phyloP scores from a whole-genome alignment of 2,888 invertebrate species.

The Melolontha melolontha region DNA sequence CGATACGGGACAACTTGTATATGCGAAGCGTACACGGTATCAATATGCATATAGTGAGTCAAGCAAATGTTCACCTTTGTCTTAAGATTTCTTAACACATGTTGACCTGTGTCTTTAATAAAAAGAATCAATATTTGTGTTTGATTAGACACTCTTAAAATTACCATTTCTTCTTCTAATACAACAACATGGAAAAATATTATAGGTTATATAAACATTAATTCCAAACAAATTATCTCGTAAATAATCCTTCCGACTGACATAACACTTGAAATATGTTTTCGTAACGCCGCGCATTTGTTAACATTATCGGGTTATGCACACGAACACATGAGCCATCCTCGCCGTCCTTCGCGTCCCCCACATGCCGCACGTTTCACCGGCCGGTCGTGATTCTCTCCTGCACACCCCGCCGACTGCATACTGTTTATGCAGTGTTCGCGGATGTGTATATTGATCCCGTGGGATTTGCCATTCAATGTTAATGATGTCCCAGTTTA shows the following conservation, averaged over 20 bases:
- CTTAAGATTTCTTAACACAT: no score
- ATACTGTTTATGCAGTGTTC: slow-evolving; percentile 3
- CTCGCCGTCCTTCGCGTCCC: neutral
- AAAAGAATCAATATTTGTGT: no score
- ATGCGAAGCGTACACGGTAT: no score
- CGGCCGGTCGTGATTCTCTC: neutral
- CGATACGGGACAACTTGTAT: no score
- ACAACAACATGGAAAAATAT: no score
- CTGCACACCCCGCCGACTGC: neutral
- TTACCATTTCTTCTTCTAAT: no score
- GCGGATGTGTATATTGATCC: slow-evolving; percentile 40
- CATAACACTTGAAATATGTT: slow-evolving; percentile 33
- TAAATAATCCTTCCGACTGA: slow-evolving; percentile 26
- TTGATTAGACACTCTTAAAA: no score
- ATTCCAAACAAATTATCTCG: slow-evolving; percentile 23
- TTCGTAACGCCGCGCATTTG: slow-evolving; percentile 17
- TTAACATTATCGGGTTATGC: slow-evolving; percentile 29
- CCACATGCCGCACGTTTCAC: neutral
- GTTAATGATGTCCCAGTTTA: slow-evolving; percentile 43
- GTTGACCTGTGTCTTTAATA: no score
- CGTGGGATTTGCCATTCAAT: slow-evolving; percentile 37
- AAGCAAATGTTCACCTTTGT: no score
- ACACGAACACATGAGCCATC: slow-evolving; percentile 2
- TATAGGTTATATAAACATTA: no score
- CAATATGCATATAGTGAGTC: no score